phyloP scores from a whole-genome alignment of 2,797 vertebrate species.

The Bucorvus abyssinicus region DNA sequence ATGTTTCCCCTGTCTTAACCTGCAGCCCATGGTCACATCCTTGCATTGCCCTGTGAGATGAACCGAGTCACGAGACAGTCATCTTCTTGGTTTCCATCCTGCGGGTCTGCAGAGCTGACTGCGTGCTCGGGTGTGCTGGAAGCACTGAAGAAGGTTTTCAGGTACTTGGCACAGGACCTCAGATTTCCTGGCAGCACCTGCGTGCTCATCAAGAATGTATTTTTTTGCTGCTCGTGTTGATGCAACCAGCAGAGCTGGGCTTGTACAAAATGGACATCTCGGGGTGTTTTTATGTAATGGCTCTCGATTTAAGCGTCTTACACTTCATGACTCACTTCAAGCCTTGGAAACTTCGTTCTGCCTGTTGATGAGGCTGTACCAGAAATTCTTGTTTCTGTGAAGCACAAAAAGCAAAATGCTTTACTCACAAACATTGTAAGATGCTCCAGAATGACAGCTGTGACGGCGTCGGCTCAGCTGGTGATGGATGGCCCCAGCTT shows the following conservation, averaged over 20 bases:
- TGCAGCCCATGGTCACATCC: background rate
- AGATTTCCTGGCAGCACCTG: background rate
- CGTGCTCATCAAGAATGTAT: background rate
- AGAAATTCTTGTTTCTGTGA: background rate
- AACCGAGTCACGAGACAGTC: background rate
- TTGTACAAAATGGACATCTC: background rate
- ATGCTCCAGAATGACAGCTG: background rate
- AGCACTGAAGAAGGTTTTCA: background rate
- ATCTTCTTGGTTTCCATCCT: background rate
- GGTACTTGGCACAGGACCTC: background rate
- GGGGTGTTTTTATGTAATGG: background rate
- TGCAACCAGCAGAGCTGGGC: background rate
- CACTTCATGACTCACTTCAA: background rate
- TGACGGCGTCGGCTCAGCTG: conserved; percentile 28
- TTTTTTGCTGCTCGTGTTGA: background rate
- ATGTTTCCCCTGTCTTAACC: background rate
- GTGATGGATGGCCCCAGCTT: conserved; percentile 4
- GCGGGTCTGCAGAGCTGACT: background rate
- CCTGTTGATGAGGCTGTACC: background rate
- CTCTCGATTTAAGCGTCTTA: background rate
- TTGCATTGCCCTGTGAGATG: background rate
- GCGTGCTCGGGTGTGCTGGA: background rate
- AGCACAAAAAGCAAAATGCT: background rate
- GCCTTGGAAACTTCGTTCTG: background rate
- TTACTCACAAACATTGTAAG: background rate